Evolutionary conservation across 2,113 vertebrate genomes (phyloP).

Genomic region (Tachycineta bicolor): DNA sequence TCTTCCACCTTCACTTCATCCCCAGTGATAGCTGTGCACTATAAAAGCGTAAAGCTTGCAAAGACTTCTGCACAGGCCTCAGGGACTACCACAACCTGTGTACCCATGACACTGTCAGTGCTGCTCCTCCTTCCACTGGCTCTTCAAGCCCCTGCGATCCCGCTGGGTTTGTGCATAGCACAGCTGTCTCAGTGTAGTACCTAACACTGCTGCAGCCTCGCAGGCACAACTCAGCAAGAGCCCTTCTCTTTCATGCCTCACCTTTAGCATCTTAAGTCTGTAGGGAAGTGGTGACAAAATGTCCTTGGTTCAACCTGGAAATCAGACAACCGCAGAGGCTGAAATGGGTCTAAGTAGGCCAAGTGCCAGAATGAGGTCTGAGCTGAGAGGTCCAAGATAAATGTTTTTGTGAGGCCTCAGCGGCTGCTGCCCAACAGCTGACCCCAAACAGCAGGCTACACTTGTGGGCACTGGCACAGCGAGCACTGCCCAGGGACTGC

Average conservation of each 20-base stretch:
- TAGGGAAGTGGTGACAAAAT: background rate
- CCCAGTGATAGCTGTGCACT: background rate
- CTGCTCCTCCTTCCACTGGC: background rate
- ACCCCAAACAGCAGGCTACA: background rate
- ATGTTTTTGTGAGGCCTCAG: conserved; percentile 28
- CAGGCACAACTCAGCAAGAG: background rate
- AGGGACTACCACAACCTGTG: background rate
- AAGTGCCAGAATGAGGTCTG: conserved; percentile 33
- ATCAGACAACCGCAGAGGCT: background rate
- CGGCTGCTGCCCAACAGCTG: conserved; percentile 2
- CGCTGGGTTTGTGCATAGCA: background rate
- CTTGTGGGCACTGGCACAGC: background rate
- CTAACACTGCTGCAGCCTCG: background rate
- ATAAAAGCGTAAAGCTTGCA: background rate
- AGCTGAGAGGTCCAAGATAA: conserved; percentile 47
- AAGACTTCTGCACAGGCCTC: background rate
- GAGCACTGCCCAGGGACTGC: background rate
- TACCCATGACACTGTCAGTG: rapidly evolving
- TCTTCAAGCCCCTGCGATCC: background rate
- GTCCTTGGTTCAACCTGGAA: conserved; percentile 18
- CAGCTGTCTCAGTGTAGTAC: background rate
- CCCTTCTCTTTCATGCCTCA: background rate
- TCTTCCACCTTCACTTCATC: background rate
- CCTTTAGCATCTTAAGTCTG: background rate
- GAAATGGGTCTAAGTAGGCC: conserved; percentile 17